A percentile compares a stretch with the other conserved stretches of the same genome.
Conservation (phyloP, 2,888 invertebrate species). For the Allygus modestus region DNA sequence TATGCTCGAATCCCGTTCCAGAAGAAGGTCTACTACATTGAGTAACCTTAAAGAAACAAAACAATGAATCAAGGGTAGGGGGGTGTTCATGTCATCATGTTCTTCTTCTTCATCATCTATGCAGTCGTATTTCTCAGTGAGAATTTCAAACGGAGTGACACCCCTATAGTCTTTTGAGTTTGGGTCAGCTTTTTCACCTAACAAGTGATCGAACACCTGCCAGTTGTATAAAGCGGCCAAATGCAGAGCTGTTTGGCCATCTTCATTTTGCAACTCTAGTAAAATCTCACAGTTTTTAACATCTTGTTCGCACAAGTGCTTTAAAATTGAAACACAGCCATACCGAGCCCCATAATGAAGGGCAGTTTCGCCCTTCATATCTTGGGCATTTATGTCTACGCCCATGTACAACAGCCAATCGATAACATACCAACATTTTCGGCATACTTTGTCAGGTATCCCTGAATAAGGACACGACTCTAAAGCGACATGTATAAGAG, state of each 20-base stretch:
- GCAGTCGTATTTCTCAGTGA: neutral
- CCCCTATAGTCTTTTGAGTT: neutral
- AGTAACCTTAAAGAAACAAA: neutral
- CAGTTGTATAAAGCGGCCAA: neutral
- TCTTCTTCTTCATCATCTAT: neutral
- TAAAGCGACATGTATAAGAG: neutral
- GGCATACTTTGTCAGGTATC: neutral
- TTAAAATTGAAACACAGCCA: neutral
- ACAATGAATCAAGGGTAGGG: neutral
- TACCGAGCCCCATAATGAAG: neutral
- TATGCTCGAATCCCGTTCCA: neutral
- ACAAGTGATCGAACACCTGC: neutral
- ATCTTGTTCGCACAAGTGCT: neutral
- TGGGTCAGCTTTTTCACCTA: neutral
- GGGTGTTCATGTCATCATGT: neutral
- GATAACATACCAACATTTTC: neutral
- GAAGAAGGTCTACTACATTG: neutral
- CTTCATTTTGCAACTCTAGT: neutral
- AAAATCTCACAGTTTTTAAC: neutral
- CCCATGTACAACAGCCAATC: neutral
- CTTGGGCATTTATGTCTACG: neutral
- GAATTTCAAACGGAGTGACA: neutral
- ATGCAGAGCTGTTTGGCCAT: conserved; percentile 1
- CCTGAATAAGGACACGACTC: neutral
- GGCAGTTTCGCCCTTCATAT: neutral